Evolutionary conservation across 2,797 vertebrate species (phyloP).

Genomic region (Galaxias olidus): DNA sequence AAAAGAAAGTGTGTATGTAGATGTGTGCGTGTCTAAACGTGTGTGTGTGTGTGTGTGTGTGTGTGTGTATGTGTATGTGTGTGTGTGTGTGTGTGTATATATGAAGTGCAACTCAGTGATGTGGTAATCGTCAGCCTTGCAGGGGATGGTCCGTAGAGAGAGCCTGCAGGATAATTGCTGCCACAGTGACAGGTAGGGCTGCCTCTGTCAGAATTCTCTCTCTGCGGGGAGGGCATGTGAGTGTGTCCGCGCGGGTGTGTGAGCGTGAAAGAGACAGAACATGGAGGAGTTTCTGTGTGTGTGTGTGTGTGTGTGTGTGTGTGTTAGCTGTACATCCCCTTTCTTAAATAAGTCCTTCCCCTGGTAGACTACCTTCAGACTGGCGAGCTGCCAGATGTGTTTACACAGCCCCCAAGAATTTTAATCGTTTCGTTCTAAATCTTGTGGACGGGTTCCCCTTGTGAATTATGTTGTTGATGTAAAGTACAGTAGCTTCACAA

Average conservation of each 20-base stretch:
- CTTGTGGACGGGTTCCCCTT: slow-evolving; percentile 13
- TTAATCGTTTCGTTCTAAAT: slow-evolving; percentile 29
- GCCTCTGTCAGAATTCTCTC: slow-evolving; percentile 69
- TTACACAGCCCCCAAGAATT: slow-evolving; percentile 36
- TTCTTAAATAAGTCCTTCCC: slow-evolving; percentile 52
- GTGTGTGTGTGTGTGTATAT: slow-evolving; percentile 31
- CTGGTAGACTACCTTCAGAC: slow-evolving; percentile 60
- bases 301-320: slow-evolving; percentile 8
- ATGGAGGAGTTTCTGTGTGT: background rate
- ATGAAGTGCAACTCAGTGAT: slow-evolving; percentile 49
- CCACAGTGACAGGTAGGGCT: slow-evolving; percentile 77
- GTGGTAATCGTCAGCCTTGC: slow-evolving; percentile 73
- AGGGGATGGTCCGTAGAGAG: slow-evolving; percentile 69
- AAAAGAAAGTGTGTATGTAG: slow-evolving; percentile 17
- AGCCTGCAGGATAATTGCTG: slow-evolving; percentile 78
- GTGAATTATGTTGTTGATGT: no score
- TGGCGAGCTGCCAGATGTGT: slow-evolving; percentile 68
- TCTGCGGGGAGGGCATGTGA: slow-evolving; percentile 50
- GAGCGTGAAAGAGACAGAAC: background rate
- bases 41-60: slow-evolving; percentile 46
- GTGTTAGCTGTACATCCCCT: slow-evolving; percentile 34
- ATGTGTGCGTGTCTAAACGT: slow-evolving; percentile 6
- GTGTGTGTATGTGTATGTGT: slow-evolving; percentile 43
- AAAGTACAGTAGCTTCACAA: no score
- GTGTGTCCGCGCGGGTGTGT: background rate